Evolutionary conservation across 2,113 vertebrate genomes (phyloP).

Genomic region (Hippocampus guttulatus): DNA sequence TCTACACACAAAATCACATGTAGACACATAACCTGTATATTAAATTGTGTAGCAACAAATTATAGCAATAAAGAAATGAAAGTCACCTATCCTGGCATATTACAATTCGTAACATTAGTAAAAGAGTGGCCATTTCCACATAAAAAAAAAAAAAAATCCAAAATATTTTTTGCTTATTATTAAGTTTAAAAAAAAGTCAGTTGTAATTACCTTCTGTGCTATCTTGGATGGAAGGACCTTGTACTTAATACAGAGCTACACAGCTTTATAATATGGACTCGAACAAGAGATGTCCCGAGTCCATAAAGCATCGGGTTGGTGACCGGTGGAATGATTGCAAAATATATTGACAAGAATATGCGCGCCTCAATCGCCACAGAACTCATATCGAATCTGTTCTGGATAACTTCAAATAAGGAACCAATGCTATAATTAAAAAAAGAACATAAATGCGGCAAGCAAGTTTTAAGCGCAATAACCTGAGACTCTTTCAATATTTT

Average conservation of each 20-base stretch:
- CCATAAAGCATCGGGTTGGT: conserved; percentile 58
- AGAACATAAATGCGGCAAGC: conserved; percentile 66
- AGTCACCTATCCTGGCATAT: no score
- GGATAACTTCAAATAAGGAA: conserved; percentile 36
- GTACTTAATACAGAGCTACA: conserved; percentile 25
- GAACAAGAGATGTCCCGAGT: conserved; percentile 41
- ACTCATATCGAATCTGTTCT: conserved; percentile 44
- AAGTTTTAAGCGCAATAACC: conserved; percentile 62
- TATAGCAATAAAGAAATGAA: no score
- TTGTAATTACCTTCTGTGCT: not conserved
- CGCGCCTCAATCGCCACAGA: conserved; percentile 1
- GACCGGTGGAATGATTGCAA: conserved; percentile 36
- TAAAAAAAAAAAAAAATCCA: no score
- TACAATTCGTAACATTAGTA: no score
- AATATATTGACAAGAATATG: conserved; percentile 53
- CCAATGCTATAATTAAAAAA: conserved; percentile 46
- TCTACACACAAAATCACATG: no score
- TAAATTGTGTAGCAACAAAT: no score
- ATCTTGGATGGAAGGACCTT: conserved; percentile 12
- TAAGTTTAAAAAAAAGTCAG: not conserved
- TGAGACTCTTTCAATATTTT: conserved; percentile 33
- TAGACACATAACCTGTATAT: no score
- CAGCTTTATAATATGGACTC: conserved; percentile 44
- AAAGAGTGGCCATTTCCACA: no score
- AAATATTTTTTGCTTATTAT: not conserved